Base-by-base conservation (phyloP, 2,888 invertebrate species). In the Nezara viridula region DNA sequence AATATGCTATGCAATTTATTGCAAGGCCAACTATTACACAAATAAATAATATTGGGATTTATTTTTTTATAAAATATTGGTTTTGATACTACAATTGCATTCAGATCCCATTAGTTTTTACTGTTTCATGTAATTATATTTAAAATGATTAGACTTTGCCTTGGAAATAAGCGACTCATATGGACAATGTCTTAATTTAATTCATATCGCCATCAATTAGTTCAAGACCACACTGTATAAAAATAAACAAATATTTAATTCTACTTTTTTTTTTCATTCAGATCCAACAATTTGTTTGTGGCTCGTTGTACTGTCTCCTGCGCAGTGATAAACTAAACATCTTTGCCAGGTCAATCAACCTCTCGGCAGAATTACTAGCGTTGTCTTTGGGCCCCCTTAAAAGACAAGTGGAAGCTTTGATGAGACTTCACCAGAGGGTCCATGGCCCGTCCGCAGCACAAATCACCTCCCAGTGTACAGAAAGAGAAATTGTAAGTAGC, bases 231-330 rank as follows among this genome's bases (percentile, higher is more conserved):
- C 27, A 0, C 24, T 81, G 37, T 21, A 77, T 44, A 44, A 44
- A 44, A 44, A 44, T 44, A 44, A 44, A 44, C 44, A 44, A n/a
- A n/a, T n/a, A n/a, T n/a, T n/a, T n/a, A 49, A 21, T 24, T 55
- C 37, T 50, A 50, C 49, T 21, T 86, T 19, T 87, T 21, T 27
- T n/a, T 73, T 32, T 2, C 86, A 92, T 92, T 50, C 91, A 94
- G 94, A 94, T 94, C 85, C 92, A 93, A 55, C 94, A 94, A 0
- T 94, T 94, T 92, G 94, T 94, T 6, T 94, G 94, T 91, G 94
- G 94, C 52, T 93, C 94, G 24, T 92, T 94, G 89, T 94, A 94
- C 92, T 94, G 94, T 91, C 92, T 94, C 16, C 92, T 94, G 88
- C 93, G 93, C 32, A 93, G 94, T 90, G 93, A 93, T 50, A 88